Conservation (phyloP, 1,140 invertebrate species). For the Cherax destructor region DNA sequence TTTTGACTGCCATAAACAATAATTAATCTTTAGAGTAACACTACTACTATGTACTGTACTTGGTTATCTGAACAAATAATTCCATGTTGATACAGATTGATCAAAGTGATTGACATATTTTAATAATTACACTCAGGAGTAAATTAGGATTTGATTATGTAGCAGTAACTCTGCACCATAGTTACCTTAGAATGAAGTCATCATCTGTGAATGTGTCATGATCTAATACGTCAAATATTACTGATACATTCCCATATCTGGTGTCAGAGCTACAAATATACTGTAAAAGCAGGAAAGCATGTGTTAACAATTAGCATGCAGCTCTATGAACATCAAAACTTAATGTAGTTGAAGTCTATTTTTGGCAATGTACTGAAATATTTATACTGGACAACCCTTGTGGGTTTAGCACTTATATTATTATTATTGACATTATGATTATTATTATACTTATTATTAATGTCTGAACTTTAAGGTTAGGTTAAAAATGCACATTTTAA, state of each 20-base stretch:
- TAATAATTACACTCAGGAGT: background rate
- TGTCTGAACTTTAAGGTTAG: too few species aligned
- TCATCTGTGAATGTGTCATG: slow-evolving; percentile 34
- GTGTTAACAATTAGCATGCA: slow-evolving; percentile 12
- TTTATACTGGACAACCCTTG: too few species aligned
- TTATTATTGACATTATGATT: too few species aligned
- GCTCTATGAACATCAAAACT: background rate
- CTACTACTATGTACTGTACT: too few species aligned
- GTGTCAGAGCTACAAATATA: slow-evolving; percentile 27
- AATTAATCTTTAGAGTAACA: too few species aligned
- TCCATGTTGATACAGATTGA: background rate
- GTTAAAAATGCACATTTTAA: too few species aligned
- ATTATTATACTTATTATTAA: too few species aligned
- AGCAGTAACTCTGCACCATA: background rate
- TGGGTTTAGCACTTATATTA: too few species aligned
- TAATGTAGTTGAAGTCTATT: too few species aligned
- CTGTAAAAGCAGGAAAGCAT: slow-evolving; percentile 18
- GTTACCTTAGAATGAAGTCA: slow-evolving; percentile 55
- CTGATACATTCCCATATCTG: slow-evolving; percentile 23
- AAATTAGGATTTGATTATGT: background rate
- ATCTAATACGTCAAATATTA: slow-evolving; percentile 50
- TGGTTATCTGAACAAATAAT: too few species aligned
- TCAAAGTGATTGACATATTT: background rate
- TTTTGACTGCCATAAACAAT: too few species aligned
- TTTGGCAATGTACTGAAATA: too few species aligned